Percentiles rank a stretch among this genome's conserved stretches.
These are phyloP conservation scores for Torymus aiolomorphi DNA, from an alignment of 2,888 invertebrate species.

Conservation along the genomic window DNA sequence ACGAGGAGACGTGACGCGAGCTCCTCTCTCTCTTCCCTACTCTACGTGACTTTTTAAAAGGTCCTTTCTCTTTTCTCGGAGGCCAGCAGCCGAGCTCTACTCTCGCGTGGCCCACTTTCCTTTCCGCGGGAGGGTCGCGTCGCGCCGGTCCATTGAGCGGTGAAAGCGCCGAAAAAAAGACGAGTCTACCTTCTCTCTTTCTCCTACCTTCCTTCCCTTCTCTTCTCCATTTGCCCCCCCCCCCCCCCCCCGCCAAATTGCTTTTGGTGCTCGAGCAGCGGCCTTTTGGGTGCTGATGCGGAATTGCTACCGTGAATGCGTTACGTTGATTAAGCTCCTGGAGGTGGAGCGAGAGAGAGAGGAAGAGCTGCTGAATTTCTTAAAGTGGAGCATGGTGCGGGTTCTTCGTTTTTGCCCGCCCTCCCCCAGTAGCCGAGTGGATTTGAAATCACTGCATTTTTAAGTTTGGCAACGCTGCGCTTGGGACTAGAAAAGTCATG, in stretches of 20 bases:
- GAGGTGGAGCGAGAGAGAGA: constrained; percentile 5
- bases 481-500: background rate
- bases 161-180: constrained; percentile 49
- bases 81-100: background rate
- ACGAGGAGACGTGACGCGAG: constrained; percentile 38
- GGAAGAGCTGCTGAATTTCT: constrained; percentile 19
- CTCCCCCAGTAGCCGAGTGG: too few species aligned
- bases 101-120: constrained; percentile 52
- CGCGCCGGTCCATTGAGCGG: constrained; percentile 46
- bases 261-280: constrained; percentile 36
- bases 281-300: constrained; percentile 42
- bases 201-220: constrained; percentile 33
- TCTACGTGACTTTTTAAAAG: constrained; percentile 16
- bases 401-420: too few species aligned
- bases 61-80: constrained; percentile 36
- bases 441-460: too few species aligned
- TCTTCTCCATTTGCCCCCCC: constrained; percentile 20
- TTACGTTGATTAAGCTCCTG: constrained; percentile 54
- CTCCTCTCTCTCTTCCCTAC: background rate
- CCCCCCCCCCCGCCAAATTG: constrained; percentile 34
- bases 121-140: constrained; percentile 42
- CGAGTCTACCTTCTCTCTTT: constrained; percentile 21
- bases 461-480: too few species aligned
- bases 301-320: constrained; percentile 48
- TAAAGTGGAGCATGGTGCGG: background rate